phyloP scores from a whole-genome alignment of 2,797 vertebrate species.

The Lophius americanus region DNA sequence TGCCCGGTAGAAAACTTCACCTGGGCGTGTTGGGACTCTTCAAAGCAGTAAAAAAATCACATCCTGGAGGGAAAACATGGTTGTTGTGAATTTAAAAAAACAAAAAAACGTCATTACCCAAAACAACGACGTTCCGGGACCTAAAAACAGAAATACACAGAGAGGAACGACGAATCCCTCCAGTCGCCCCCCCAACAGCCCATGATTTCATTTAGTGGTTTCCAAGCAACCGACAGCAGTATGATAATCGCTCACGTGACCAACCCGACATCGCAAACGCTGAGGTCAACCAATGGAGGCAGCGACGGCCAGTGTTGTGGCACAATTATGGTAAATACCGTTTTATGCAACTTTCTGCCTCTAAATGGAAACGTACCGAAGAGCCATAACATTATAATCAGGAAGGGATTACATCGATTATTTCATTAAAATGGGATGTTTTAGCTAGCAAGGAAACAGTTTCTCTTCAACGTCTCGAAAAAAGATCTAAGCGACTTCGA shows the following conservation, averaged over 20 bases:
- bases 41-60: slow-evolving; percentile 31
- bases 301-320: not conserved
- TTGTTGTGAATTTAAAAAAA: slow-evolving; percentile 1
- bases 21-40: slow-evolving; percentile 27
- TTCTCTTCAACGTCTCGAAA: too few species aligned
- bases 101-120: slow-evolving; percentile 26
- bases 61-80: not conserved
- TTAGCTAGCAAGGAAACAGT: too few species aligned
- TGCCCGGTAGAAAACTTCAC: slow-evolving; percentile 14
- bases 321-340: slow-evolving; percentile 27
- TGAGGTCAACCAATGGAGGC: slow-evolving; percentile 18
- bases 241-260: slow-evolving; percentile 54
- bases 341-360: slow-evolving; percentile 22
- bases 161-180: slow-evolving; percentile 33
- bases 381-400: too few species aligned
- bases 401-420: slow-evolving; percentile 6
- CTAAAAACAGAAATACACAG: slow-evolving; percentile 13
- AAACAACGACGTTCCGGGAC: slow-evolving; percentile 1
- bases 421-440: slow-evolving; percentile 12
- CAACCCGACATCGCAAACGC: slow-evolving; percentile 24
- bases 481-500: too few species aligned
- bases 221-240: slow-evolving; percentile 50
- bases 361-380: not conserved
- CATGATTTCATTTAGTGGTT: slow-evolving; percentile 51
- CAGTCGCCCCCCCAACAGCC: slow-evolving; percentile 8